Percentiles rank a stretch among this genome's conserved stretches.
Evolutionary conservation across 2,113 vertebrate genomes (phyloP).

Genomic region (Notechis scutatus): DNA sequence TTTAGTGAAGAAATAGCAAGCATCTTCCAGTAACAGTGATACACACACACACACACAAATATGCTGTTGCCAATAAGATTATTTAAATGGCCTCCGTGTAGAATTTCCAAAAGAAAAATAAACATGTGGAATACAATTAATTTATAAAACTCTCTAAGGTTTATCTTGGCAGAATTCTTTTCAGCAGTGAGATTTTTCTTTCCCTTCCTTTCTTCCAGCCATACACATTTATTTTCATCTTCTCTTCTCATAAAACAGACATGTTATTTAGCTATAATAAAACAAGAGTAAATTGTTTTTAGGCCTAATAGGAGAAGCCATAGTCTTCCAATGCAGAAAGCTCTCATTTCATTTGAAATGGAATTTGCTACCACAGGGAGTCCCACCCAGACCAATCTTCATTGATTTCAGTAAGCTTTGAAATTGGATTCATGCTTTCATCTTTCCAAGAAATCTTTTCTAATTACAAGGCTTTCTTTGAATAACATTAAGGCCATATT

Average conservation of each 20-base stretch:
- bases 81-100: constrained; percentile 65
- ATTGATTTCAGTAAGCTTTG: not conserved
- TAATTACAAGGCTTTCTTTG: not conserved
- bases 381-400: not conserved
- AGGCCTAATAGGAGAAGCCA: constrained; percentile 16
- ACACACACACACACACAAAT: constrained; percentile 35
- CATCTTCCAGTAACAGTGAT: constrained; percentile 55
- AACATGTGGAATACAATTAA: constrained; percentile 69
- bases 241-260: constrained; percentile 14
- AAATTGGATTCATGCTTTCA: not conserved
- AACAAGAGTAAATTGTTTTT: constrained; percentile 8
- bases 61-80: constrained; percentile 59
- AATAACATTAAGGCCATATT: not conserved
- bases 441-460: not conserved
- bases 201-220: constrained; percentile 32
- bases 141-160: constrained; percentile 69
- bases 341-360: constrained; percentile 30
- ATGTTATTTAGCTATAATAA: constrained; percentile 32
- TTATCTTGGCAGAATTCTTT: constrained; percentile 66
- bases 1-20: constrained; percentile 60
- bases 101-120: constrained; percentile 70
- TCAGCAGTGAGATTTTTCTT: constrained; percentile 59
- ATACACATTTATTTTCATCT: constrained; percentile 1
- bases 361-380: constrained; percentile 18
- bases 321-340: constrained; percentile 7